A percentile compares a stretch with the other conserved stretches of the same genome.
These are phyloP conservation scores for Rhinogobio ventralis DNA, from an alignment of 2,797 vertebrate species.

Conservation along the genomic window DNA sequence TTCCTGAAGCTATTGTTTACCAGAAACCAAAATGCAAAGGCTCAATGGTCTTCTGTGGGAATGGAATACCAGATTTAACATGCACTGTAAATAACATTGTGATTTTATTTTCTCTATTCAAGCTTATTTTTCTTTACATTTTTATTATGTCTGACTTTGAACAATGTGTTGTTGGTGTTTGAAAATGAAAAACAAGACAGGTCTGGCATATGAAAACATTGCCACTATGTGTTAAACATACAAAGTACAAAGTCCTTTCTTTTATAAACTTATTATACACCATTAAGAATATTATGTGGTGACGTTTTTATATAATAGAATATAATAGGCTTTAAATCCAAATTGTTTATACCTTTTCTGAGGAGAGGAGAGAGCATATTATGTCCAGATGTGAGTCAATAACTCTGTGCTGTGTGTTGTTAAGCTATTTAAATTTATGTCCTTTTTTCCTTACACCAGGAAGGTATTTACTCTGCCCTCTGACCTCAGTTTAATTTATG, in stretches of 20 bases:
- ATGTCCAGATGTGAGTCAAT: slow-evolving; percentile 67
- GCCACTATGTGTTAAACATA: slow-evolving; percentile 62
- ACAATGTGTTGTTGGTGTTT: slow-evolving; percentile 58
- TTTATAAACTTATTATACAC: slow-evolving; percentile 68
- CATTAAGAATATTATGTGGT: slow-evolving; percentile 58
- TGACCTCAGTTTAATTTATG: slow-evolving; percentile 56
- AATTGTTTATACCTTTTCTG: slow-evolving; percentile 63
- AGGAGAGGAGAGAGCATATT: slow-evolving; percentile 57
- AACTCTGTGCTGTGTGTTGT: slow-evolving; percentile 67
- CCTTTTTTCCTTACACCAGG: slow-evolving; percentile 61
- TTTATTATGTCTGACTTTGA: slow-evolving; percentile 57
- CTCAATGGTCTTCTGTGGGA: slow-evolving; percentile 5
- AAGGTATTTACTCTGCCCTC: slow-evolving; percentile 54
- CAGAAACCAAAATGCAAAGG: neutral
- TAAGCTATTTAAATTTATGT: slow-evolving; percentile 62
- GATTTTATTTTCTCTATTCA: slow-evolving; percentile 44
- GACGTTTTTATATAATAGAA: slow-evolving; percentile 69
- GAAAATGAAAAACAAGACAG: slow-evolving; percentile 62
- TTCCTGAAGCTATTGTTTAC: neutral
- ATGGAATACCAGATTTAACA: slow-evolving; percentile 26
- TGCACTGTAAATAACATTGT: slow-evolving; percentile 67
- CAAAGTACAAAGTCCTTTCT: slow-evolving; percentile 62
- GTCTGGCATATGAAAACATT: slow-evolving; percentile 62
- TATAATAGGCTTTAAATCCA: slow-evolving; percentile 65
- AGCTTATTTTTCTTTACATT: slow-evolving; percentile 51